These are phyloP conservation scores for Callorhinus ursinus DNA, from an alignment of 2,113 vertebrate genomes.

Conservation along the genomic window DNA sequence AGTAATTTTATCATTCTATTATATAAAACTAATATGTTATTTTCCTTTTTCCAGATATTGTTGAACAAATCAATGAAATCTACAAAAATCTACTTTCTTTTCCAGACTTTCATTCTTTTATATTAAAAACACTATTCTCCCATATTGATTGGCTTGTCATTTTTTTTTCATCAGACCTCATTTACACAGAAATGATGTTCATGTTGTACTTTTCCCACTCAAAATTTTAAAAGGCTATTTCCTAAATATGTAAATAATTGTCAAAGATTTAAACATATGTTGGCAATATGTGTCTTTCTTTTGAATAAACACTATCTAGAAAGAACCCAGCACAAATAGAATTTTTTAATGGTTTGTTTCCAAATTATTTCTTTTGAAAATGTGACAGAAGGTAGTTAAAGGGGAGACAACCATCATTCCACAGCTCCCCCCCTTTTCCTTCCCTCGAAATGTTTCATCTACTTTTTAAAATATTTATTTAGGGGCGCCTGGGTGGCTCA, in stretches of 20 bases:
- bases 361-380: neutral
- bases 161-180: slow-evolving; percentile 8
- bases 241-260: neutral
- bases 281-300: neutral
- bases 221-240: neutral
- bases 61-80: slow-evolving; percentile 28
- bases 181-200: neutral
- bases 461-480: neutral
- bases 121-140: slow-evolving; percentile 56
- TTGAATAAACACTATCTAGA: neutral
- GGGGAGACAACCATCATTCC: neutral
- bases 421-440: neutral
- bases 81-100: slow-evolving; percentile 10
- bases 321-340: neutral
- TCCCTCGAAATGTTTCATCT: neutral
- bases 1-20: neutral
- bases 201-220: neutral
- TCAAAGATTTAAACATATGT: slow-evolving; percentile 17
- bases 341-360: neutral
- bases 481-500: no score
- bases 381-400: neutral
- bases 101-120: neutral
- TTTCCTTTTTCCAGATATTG: slow-evolving; percentile 49
- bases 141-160: neutral
- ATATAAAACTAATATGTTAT: neutral